A percentile compares a stretch with the other conserved stretches of the same genome.
These are phyloP conservation scores for Pampusana beccarii DNA, from an alignment of 2,113 vertebrate species.

Conservation along the genomic window DNA sequence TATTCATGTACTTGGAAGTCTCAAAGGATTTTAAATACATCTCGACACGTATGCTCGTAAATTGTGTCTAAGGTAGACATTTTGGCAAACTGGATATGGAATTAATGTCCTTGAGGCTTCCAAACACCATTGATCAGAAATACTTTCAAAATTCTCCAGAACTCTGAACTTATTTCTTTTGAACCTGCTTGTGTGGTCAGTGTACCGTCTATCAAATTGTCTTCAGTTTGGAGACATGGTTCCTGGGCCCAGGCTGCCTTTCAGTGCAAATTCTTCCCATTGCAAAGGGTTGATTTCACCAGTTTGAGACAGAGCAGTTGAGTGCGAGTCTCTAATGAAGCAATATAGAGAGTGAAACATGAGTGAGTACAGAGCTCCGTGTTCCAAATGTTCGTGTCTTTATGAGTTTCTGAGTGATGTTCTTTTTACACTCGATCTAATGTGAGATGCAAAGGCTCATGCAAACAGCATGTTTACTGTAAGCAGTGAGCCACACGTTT, in stretches of 20 bases:
- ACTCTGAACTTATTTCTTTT: slow-evolving; percentile 32
- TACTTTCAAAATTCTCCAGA: slow-evolving; percentile 24
- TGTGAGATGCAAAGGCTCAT: background rate
- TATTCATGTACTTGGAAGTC: slow-evolving; percentile 57
- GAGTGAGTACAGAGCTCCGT: background rate
- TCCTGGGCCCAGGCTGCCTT: background rate
- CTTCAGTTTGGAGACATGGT: background rate
- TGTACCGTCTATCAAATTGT: slow-evolving; percentile 53
- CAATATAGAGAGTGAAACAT: background rate
- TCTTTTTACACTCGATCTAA: background rate
- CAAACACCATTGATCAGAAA: slow-evolving; percentile 61
- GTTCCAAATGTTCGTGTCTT: background rate
- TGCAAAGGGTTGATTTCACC: background rate
- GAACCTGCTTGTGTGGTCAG: slow-evolving; percentile 41
- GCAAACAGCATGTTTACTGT: background rate
- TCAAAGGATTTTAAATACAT: slow-evolving; percentile 46
- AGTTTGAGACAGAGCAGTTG: background rate
- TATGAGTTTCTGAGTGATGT: background rate
- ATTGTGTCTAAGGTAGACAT: slow-evolving; percentile 42
- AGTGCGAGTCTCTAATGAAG: background rate
- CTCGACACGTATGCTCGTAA: slow-evolving; percentile 56
- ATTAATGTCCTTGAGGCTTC: slow-evolving; percentile 52
- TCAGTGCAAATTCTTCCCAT: slow-evolving; percentile 27
- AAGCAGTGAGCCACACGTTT: background rate
- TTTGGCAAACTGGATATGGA: slow-evolving; percentile 48